Evolutionary conservation across 1,140 invertebrate species (phyloP), one percentile per base, ranked within the genome.

Genomic region (Saccostrea echinata): DNA sequence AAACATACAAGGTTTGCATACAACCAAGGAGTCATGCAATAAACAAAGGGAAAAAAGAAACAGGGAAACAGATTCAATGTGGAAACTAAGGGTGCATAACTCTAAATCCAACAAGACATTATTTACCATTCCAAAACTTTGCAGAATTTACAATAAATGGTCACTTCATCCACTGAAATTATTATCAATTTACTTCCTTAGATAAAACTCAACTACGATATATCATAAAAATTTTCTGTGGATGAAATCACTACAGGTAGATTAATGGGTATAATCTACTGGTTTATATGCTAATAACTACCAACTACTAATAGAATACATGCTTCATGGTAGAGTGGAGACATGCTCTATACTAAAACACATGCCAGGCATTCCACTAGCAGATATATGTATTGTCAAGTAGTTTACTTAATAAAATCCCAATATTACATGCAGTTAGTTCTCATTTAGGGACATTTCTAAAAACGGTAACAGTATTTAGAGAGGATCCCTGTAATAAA

Each of bases 1-100:
- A 90, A 90, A 89, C 87, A 90, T 64, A 61, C 35, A 53, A 82
- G 18, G 81, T 51, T 53, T 82, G 21, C 35, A 82, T 82, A 82
- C 81, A 53, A 82, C 81, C 81, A 82, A 21, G 51, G 43, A 51
- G 43, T n/a, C n/a, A 43, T 30, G 24, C 27, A 27, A 71, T 4
- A 30, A 71, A 71, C 68, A 30, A 13, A 71, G 55, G 43, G 4
- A 43, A 27, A 71, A 9, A 71, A n/a, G n/a, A 71, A 71, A 27
- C 68, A 71, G 68, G 68, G 27, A 33, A 71, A 33, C 24, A 30
- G 27, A 71, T 30, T 33, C 68, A 33, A 11, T 27, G 27, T 30
- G 24, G 30, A 71, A 71, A 71, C 68, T 30, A 71, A 30, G 11
- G 68, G 27, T 30, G 30, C 3, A 61, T 16, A 16, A 30, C 30